Percentiles rank a stretch among this genome's conserved stretches.
Conservation (phyloP, 1,140 invertebrate species). For the Dermatophagoides farinae region DNA sequence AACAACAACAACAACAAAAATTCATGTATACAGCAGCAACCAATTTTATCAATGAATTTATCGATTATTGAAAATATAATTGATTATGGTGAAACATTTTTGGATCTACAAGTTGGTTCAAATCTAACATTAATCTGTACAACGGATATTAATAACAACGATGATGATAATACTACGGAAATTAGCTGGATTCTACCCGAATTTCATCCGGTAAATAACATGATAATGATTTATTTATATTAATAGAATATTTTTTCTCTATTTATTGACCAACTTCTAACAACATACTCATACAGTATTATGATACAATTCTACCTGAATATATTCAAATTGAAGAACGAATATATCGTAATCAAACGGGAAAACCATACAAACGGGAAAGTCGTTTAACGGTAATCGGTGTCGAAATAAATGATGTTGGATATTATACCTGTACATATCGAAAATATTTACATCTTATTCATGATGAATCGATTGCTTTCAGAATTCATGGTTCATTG, state of each 20-base stretch:
- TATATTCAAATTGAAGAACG: background rate
- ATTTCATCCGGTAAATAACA: conserved; percentile 6
- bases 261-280: background rate
- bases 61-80: background rate
- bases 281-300: background rate
- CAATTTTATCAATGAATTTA: no score
- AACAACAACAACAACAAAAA: no score
- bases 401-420: background rate
- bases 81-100: background rate
- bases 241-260: background rate
- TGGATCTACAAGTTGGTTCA: background rate
- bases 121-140: background rate
- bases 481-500: background rate
- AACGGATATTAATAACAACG: background rate
- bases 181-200: conserved; percentile 4
- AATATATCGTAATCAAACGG: background rate
- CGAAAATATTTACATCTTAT: background rate
- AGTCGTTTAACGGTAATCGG: background rate
- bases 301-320: background rate
- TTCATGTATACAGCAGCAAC: background rate
- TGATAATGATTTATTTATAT: no score
- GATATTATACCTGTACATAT: background rate
- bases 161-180: background rate
- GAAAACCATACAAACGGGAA: background rate
- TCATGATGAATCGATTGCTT: background rate